Conservation (phyloP, 2,888 invertebrate species). For the Calliopum simillimum region DNA sequence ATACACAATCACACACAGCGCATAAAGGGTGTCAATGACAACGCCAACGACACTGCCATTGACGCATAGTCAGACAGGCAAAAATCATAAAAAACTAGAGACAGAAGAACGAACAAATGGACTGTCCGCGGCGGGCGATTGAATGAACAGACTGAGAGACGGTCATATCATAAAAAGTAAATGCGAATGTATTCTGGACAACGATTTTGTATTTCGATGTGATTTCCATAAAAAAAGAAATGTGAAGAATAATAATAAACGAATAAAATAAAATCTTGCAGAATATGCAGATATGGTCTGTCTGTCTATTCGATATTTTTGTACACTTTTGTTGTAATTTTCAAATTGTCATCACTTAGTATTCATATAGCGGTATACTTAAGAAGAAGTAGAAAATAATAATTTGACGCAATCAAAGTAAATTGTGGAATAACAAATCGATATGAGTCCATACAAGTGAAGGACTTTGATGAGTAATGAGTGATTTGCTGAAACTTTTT, state of each 20-base stretch:
- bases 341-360: too few species aligned
- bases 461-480: too few species aligned
- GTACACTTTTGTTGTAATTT: too few species aligned
- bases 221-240: conserved; percentile 25
- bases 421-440: too few species aligned
- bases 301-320: too few species aligned
- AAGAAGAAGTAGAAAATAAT: too few species aligned
- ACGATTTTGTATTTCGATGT: conserved; percentile 4
- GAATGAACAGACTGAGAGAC: not conserved
- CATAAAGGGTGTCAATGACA: conserved; percentile 27
- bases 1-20: not conserved
- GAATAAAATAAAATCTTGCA: conserved; percentile 34
- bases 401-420: too few species aligned
- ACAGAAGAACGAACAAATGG: not conserved
- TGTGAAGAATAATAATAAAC: conserved; percentile 32
- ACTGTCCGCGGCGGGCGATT: not conserved
- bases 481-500: too few species aligned
- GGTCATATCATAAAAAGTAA: conserved; percentile 13
- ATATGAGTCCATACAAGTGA: too few species aligned
- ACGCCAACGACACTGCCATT: conserved; percentile 19
- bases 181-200: conserved; percentile 7
- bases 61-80: conserved; percentile 6
- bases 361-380: too few species aligned
- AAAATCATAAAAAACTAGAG: not conserved
- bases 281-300: conserved; percentile 18